A percentile compares a stretch with the other conserved stretches of the same genome.
phyloP scores from a whole-genome alignment of 2,113 vertebrate genomes.

The Siphamia tubifer region DNA sequence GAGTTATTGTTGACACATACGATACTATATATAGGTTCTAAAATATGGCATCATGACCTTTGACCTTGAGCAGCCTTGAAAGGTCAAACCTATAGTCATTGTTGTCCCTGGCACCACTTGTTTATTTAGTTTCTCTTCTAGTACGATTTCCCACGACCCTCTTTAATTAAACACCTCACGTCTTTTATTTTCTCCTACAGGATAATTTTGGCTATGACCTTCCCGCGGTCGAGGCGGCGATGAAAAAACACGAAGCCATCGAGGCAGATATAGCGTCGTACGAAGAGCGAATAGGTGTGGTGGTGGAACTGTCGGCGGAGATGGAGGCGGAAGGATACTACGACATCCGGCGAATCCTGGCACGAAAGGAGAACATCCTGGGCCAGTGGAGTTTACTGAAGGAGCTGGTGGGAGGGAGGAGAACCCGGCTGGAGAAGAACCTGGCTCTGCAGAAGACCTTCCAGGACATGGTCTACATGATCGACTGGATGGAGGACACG shows the following conservation, averaged over 20 bases:
- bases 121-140: no score
- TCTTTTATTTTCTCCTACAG: conserved; percentile 59
- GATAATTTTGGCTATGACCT: conserved; percentile 97
- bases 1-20: no score
- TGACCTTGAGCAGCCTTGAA: no score
- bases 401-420: conserved; percentile 85
- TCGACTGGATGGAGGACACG: conserved; percentile 98
- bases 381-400: conserved; percentile 92
- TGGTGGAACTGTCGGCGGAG: conserved; percentile 87
- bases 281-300: conserved; percentile 89
- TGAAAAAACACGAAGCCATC: conserved; percentile 98
- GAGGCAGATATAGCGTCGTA: conserved; percentile 96
- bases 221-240: conserved; percentile 92
- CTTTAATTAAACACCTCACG: neutral
- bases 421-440: conserved; percentile 89
- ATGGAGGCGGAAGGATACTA: conserved; percentile 92
- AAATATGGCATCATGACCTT: no score
- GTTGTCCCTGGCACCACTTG: no score
- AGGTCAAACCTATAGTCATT: no score
- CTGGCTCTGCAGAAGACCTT: conserved; percentile 93
- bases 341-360: conserved; percentile 85
- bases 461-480: conserved; percentile 99
- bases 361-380: conserved; percentile 92
- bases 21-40: no score
- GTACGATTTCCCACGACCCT: no score